These are phyloP conservation scores for Lepisosteus osseus DNA, from an alignment of 2,113 vertebrate species.

Conservation along the genomic window DNA sequence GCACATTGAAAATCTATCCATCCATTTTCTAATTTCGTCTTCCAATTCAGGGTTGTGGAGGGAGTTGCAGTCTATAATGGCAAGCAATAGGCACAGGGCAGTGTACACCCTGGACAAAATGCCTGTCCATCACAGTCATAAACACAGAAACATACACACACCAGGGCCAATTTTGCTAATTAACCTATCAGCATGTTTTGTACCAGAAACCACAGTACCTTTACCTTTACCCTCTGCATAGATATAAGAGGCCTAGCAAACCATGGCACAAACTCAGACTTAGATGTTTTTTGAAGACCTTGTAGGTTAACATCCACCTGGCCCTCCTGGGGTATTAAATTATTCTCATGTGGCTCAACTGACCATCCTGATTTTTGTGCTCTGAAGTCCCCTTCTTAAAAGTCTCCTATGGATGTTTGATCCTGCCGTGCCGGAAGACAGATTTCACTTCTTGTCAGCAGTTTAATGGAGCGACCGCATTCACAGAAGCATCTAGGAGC, in stretches of 20 bases:
- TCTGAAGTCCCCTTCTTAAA: neutral
- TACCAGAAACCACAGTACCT: conserved; percentile 4
- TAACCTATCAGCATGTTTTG: neutral
- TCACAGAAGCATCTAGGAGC: conserved; percentile 1
- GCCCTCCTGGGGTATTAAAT: neutral
- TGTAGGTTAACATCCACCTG: neutral
- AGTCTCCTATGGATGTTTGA: neutral
- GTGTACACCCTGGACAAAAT: too few relatives aligned
- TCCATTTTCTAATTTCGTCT: too few relatives aligned
- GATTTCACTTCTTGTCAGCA: conserved; percentile 18
- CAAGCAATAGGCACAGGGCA: too few relatives aligned
- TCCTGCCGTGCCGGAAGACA: conserved; percentile 1
- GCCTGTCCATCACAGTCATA: too few relatives aligned
- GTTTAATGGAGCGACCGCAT: conserved; percentile 1
- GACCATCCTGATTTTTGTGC: neutral
- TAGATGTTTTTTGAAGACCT: neutral
- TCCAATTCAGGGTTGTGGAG: too few relatives aligned
- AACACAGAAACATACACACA: too few relatives aligned
- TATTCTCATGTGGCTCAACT: neutral
- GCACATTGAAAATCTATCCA: too few relatives aligned
- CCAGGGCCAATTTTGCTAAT: neutral
- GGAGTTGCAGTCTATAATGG: too few relatives aligned
- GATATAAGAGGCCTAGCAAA: neutral
- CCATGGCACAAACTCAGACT: neutral
- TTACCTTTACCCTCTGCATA: neutral